Evolutionary conservation across 2,888 invertebrate species (phyloP).

Genomic region (Tolmerus cingulatus): DNA sequence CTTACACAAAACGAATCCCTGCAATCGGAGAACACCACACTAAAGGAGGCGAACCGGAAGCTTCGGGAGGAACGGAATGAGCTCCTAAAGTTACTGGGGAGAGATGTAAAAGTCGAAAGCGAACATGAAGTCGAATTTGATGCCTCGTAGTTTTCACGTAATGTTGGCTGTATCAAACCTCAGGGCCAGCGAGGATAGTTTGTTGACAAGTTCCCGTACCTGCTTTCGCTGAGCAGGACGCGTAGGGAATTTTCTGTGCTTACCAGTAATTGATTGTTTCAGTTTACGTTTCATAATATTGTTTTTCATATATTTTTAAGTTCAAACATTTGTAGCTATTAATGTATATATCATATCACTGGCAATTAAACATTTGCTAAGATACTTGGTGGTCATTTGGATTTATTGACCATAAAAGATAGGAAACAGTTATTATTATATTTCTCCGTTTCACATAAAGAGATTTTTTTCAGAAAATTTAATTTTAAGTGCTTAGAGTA

Average conservation of each 20-base stretch:
- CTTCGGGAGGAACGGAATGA: conserved; percentile 55
- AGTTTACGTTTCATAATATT: not conserved
- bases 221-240: not conserved
- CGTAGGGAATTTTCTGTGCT: not conserved
- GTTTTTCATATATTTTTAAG: conserved; percentile 24
- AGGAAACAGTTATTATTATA: too few relatives aligned
- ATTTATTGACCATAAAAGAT: not conserved
- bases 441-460: too few relatives aligned
- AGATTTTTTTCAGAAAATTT: too few relatives aligned
- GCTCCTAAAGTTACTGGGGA: conserved; percentile 45
- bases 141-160: not conserved
- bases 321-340: not conserved
- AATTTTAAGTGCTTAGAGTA: too few relatives aligned
- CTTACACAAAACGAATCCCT: conserved; percentile 50
- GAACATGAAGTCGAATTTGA: not conserved
- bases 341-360: conserved; percentile 14
- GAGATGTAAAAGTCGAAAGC: not conserved
- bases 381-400: not conserved
- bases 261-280: not conserved
- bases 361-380: conserved; percentile 39
- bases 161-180: not conserved
- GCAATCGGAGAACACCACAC: conserved; percentile 23
- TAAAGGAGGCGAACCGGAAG: conserved; percentile 55
- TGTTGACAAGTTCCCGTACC: not conserved
- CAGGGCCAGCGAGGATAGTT: not conserved